These are phyloP conservation scores for Palythoa heliodiscus DNA, from an alignment of 92 coral and sea anemone species.

Conservation along the genomic window DNA sequence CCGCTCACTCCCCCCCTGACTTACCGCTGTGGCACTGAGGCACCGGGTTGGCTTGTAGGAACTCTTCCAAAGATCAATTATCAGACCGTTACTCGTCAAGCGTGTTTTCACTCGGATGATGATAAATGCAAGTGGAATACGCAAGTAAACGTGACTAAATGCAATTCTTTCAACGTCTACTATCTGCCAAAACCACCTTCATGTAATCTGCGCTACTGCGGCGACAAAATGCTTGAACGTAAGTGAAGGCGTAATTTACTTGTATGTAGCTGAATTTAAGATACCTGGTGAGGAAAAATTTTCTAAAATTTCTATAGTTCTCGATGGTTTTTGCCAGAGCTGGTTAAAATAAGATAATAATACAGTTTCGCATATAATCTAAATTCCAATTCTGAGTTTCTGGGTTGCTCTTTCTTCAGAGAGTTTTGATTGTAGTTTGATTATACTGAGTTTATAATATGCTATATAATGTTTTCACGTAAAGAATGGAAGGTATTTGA, in stretches of 20 bases:
- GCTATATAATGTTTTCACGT: too few species aligned
- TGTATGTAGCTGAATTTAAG: not conserved
- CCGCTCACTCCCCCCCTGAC: not conserved
- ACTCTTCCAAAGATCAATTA: not conserved
- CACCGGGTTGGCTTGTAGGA: conserved; percentile 21
- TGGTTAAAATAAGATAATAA: too few species aligned
- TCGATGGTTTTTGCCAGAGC: too few species aligned
- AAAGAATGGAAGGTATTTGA: too few species aligned
- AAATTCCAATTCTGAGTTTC: too few species aligned
- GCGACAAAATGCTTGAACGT: conserved; percentile 1
- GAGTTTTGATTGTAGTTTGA: too few species aligned
- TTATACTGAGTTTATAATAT: too few species aligned
- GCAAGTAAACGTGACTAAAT: conserved; percentile 3
- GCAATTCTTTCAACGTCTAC: conserved; percentile 20
- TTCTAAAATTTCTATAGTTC: too few species aligned
- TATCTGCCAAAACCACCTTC: conserved; percentile 13
- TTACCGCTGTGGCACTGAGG: conserved; percentile 7
- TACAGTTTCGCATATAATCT: too few species aligned
- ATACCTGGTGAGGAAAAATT: too few species aligned
- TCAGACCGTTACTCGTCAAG: conserved; percentile 1
- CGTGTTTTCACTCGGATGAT: conserved; percentile 2
- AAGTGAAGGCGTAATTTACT: not conserved
- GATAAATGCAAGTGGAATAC: not conserved
- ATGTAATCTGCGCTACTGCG: conserved; percentile 20
- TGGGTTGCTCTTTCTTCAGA: too few species aligned